Evolutionary conservation across 2,797 vertebrate genomes (phyloP), one percentile per base, ranked within the genome.

Genomic region (Tadarida brasiliensis): DNA sequence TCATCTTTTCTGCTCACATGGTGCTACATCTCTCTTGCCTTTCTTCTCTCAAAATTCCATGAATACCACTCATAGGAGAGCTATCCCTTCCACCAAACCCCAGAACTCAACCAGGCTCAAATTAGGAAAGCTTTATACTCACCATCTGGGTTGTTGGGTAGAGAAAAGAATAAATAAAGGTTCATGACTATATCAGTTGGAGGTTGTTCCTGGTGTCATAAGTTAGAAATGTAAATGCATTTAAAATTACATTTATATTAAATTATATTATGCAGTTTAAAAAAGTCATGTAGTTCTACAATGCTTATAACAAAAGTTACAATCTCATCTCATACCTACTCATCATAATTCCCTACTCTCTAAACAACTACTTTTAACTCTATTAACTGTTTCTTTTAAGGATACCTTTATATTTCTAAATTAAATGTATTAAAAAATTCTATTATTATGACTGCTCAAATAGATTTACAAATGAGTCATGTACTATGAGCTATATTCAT

Each of bases 201-300:
- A 91, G 39, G 51, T 7, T 88, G 22, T 63, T 80, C 14, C 35
- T 84, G 49, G 49, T 86, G 28, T 91, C 73, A 88, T 33, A 93
- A 87, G 11, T 91, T 80, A 93, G 44, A 94, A 88, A 96, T 82
- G 17, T 76, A 92, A 92, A 90, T 68, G 3, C 20, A 54, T 22
- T 94, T 83, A 90, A 57, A 89, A 61, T 87, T 61, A 77, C 1
- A 84, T 63, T 54, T 81, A 92, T 54, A 35, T 77, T 26, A 94
- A 86, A 76, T 82, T 74, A 93, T 47, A 74, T 12, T 17, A 68
- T 77, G 84, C 20, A 54, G 82, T 76, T 56, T 30, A 39, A 47
- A 87, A 67, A 91, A 88, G 11, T 57, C 77, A 88, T 89, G 44
- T 80, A 54, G 11, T 68, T 84, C 39, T 71, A 76, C 6, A 84